Conservation (phyloP, 2,113 vertebrate species). For the Synchiropus splendidus region DNA sequence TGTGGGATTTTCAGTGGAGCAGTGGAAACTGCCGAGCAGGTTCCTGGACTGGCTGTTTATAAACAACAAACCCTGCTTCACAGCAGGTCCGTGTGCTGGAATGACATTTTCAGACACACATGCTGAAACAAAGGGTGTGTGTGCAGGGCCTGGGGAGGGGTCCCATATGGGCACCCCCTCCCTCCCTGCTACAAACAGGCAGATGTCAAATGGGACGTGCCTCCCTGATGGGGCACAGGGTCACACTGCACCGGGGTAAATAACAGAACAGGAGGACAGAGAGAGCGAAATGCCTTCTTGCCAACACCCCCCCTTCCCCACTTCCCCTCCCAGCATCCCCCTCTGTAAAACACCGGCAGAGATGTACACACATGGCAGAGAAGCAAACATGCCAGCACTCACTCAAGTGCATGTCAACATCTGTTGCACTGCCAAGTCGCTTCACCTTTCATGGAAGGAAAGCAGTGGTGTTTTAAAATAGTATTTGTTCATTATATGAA, state of each 20-base stretch:
- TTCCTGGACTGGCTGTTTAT: slow-evolving; percentile 3
- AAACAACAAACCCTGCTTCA: too few relatives aligned
- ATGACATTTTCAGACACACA: slow-evolving; percentile 31
- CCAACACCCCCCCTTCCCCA: slow-evolving; percentile 7
- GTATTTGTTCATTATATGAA: too few relatives aligned
- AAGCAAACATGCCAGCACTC: slow-evolving; percentile 41
- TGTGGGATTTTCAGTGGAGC: too few relatives aligned
- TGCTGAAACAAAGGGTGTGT: slow-evolving; percentile 37
- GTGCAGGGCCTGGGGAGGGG: slow-evolving; percentile 1
- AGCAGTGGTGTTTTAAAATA: too few relatives aligned
- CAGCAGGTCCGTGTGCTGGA: slow-evolving; percentile 56
- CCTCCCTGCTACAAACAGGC: slow-evolving; percentile 53
- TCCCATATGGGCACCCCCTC: slow-evolving; percentile 61
- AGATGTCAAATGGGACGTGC: slow-evolving; percentile 71
- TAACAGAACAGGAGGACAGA: slow-evolving; percentile 54
- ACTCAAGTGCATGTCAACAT: not conserved
- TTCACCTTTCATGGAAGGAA: too few relatives aligned
- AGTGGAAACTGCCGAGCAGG: too few relatives aligned
- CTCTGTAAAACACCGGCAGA: slow-evolving; percentile 27
- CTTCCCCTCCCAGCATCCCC: slow-evolving; percentile 1
- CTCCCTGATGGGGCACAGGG: slow-evolving; percentile 60
- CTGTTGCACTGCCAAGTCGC: too few relatives aligned
- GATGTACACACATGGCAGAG: slow-evolving; percentile 32
- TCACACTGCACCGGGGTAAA: slow-evolving; percentile 62
- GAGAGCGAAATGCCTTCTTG: slow-evolving; percentile 34